Conservation (phyloP, 1,140 invertebrate genomes). For the Drosophila nannoptera region DNA sequence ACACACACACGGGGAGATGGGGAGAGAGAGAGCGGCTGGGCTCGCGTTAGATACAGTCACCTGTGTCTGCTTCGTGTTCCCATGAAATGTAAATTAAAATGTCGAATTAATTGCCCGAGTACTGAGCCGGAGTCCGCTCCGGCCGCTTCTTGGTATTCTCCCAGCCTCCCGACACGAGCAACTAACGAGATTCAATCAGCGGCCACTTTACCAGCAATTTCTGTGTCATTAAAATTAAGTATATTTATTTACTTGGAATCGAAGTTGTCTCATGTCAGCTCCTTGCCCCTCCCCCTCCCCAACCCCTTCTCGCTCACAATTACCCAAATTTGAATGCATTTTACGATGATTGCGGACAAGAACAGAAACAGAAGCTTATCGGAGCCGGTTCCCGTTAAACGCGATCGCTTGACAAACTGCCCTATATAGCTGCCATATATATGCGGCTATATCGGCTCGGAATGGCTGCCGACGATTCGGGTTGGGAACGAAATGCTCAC, state of each 20-base stretch:
- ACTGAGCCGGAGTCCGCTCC: slow-evolving; percentile 31
- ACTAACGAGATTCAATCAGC: slow-evolving; percentile 69
- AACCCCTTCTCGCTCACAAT: slow-evolving; percentile 12
- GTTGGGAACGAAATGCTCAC: too few species aligned
- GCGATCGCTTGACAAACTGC: not conserved
- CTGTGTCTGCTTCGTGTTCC: slow-evolving; percentile 47
- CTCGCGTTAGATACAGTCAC: slow-evolving; percentile 25
- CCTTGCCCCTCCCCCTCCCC: slow-evolving; percentile 1
- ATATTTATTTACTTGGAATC: slow-evolving; percentile 66
- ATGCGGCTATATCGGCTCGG: too few species aligned
- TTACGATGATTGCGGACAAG: slow-evolving; percentile 27
- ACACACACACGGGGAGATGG: not conserved
- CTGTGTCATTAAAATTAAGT: slow-evolving; percentile 70
- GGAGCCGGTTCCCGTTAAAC: not conserved
- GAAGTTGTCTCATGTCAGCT: slow-evolving; percentile 34
- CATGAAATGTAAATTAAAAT: slow-evolving; percentile 73
- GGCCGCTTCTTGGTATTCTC: slow-evolving; percentile 51
- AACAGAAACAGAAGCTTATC: slow-evolving; percentile 36
- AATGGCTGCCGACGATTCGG: too few species aligned
- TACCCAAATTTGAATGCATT: slow-evolving; percentile 45
- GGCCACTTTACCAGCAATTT: slow-evolving; percentile 61
- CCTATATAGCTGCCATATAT: not conserved
- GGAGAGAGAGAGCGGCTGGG: not conserved
- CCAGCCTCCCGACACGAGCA: slow-evolving; percentile 35
- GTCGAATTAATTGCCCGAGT: slow-evolving; percentile 72